phyloP scores from a whole-genome alignment of 2,113 vertebrate genomes.

The Pseudopipra pipra region DNA sequence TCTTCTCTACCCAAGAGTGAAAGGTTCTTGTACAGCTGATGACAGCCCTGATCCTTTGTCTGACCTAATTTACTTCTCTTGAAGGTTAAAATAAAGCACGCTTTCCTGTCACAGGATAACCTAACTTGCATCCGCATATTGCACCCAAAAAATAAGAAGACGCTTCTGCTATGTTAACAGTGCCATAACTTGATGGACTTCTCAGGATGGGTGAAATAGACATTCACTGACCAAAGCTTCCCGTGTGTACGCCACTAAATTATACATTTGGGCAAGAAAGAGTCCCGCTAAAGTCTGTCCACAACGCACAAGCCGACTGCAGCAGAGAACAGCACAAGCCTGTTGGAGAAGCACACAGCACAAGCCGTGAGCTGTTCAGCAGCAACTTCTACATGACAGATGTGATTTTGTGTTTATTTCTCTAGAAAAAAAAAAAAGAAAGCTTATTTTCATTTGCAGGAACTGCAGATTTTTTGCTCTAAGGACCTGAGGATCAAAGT shows the following conservation, averaged over 20 bases:
- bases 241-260: rapidly evolving
- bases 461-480: background rate
- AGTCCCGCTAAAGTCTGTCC: background rate
- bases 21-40: conserved; percentile 60
- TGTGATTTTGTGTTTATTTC: conserved; percentile 25
- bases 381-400: conserved; percentile 46
- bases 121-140: conserved; percentile 20
- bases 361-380: background rate
- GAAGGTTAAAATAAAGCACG: conserved; percentile 68
- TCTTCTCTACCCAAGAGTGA: conserved; percentile 54
- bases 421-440: background rate
- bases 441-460: background rate
- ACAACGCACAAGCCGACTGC: background rate
- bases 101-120: conserved; percentile 39
- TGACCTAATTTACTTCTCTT: conserved; percentile 81
- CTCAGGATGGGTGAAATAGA: background rate
- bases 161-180: background rate
- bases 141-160: conserved; percentile 9
- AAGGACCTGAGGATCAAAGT: background rate
- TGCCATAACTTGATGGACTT: background rate
- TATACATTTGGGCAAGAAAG: background rate
- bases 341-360: background rate
- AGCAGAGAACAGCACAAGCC: background rate
- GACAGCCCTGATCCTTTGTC: conserved; percentile 77
- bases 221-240: background rate